Percentiles rank a stretch among this genome's conserved stretches.
These are phyloP conservation scores for Philypnodon macrostomus DNA, from an alignment of 2,797 vertebrate genomes.

Conservation along the genomic window DNA sequence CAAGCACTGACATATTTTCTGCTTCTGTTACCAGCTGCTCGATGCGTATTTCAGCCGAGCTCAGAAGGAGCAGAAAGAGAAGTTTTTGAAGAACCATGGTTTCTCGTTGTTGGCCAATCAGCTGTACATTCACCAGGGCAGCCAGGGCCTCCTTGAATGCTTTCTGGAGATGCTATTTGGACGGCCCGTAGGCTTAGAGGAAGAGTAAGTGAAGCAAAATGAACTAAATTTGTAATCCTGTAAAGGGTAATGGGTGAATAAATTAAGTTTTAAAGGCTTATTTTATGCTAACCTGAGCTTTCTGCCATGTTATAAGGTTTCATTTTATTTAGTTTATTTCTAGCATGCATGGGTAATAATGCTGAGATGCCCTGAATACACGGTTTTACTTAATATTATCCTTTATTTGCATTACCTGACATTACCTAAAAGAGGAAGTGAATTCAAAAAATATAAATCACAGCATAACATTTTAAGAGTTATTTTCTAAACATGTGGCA, in stretches of 20 bases:
- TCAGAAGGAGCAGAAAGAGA: constrained; percentile 93
- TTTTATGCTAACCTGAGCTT: too few species aligned
- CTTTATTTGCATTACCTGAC: too few species aligned
- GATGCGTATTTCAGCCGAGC: constrained; percentile 95
- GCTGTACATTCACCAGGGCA: constrained; percentile 92
- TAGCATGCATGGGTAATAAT: too few species aligned
- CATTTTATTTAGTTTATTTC: too few species aligned
- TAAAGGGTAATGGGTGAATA: constrained; percentile 1
- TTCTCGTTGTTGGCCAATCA: constrained; percentile 97
- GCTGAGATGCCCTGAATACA: too few species aligned
- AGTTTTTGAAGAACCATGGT: constrained; percentile 94
- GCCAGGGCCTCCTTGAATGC: constrained; percentile 88
- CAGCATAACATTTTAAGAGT: too few species aligned
- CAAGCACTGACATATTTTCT: constrained; percentile 10
- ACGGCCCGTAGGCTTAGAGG: constrained; percentile 85
- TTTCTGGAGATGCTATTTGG: constrained; percentile 94
- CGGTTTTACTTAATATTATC: too few species aligned
- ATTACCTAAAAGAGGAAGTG: too few species aligned
- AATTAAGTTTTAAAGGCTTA: too few species aligned
- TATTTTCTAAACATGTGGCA: background rate
- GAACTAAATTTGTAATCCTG: background rate
- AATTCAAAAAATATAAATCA: too few species aligned
- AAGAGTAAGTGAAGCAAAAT: constrained; percentile 84
- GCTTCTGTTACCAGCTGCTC: constrained; percentile 79
- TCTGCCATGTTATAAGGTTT: too few species aligned